Base-by-base conservation (phyloP, 2,888 invertebrate genomes). In the Diaphora mendica region DNA sequence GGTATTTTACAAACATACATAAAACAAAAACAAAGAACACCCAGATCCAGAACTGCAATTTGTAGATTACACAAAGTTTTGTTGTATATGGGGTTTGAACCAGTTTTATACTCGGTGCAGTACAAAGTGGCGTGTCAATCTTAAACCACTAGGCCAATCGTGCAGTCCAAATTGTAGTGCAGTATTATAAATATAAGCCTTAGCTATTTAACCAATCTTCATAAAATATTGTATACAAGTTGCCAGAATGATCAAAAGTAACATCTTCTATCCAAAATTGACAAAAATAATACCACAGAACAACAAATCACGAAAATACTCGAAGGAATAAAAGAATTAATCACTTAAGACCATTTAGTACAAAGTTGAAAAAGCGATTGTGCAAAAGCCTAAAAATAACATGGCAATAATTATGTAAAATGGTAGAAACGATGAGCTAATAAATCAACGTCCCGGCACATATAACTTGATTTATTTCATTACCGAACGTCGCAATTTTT, bases 341-440 rank as follows among this genome's bases (percentile, higher is more conserved):
- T 62, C 17, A 62, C 30, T 26, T 59, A 26, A 59, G 62, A 62
- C 62, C 62, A 30, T 26, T 30, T 62, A 59, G 17, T 59, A 20
- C n/a, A 2, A 33, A 26, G 20, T 30, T 15, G 1, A 17, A n/a
- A 70, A 64, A 7, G 26, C 33, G n/a, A 9, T 17, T 26, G 11
- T 23, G 35, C 23, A n/a, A 42, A 71, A 55, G 7, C 11, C 39
- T 35, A 51, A 48, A 33, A 68, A 68, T 35, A 68, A 64, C 64
- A 51, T n/a, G 64, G n/a, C 59, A 30, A 64, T 59, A 69, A 74
- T 74, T 70, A 64, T 65, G 62, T 70, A 70, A 70, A 74, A 70
- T 33, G 66, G 5, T 33, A 39, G n/a, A 44, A 73, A 44, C 35
- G 35, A 5, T 13, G 39, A 67, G 39, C n/a, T 67, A 66, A 74